Evolutionary conservation across 2,888 invertebrate genomes (phyloP), one percentile per base, ranked within the genome.

Genomic region (Diloba caeruleocephala): DNA sequence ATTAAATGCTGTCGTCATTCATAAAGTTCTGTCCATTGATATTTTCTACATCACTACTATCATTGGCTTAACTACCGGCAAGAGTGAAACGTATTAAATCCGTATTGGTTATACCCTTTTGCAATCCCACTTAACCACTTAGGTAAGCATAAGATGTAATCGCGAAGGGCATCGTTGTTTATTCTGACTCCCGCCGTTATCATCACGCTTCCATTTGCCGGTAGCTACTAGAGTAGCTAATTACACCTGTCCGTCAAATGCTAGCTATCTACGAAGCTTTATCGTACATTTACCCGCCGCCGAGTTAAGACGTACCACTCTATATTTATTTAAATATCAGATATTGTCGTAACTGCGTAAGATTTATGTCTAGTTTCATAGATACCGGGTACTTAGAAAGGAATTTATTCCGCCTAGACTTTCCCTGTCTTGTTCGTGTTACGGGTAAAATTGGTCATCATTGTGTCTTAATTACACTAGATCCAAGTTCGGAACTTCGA

Each of bases 181-280:
- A 84, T 87, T 76, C 79, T 76, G 76, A 64, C 74, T 67, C 67
- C 56, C 59, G 64, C 52, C 71, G 76, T 81, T 87, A 86, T 86
- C 85, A 78, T 67, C 78, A 71, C 73, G 72, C 74, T 71, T 81
- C 82, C 85, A 84, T 87, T 87, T 83, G 72, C 84, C 78, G 75
- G 85, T 77, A 83, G 84, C 68, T 56, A 63, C 63, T 74, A 70
- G 76, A 79, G 72, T 73, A 77, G 82, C 86, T 92, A 92, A 91
- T 90, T 90, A 89, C 87, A 88, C 83, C 87, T 90, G 91, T 86
- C 91, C 76, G 81, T 92, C 91, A 90, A 85, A 82, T 61, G 66
- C 70, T 54, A 74, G 76, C 52, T 87, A 88, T 88, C 88, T 82
- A 50, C 50, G 65, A 66, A 71, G 77, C 79, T 85, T 84, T 88